Percentiles rank a stretch among this genome's conserved stretches.
phyloP scores from a whole-genome alignment of 1,140 invertebrate species.

The Aporrectodea caliginosa region DNA sequence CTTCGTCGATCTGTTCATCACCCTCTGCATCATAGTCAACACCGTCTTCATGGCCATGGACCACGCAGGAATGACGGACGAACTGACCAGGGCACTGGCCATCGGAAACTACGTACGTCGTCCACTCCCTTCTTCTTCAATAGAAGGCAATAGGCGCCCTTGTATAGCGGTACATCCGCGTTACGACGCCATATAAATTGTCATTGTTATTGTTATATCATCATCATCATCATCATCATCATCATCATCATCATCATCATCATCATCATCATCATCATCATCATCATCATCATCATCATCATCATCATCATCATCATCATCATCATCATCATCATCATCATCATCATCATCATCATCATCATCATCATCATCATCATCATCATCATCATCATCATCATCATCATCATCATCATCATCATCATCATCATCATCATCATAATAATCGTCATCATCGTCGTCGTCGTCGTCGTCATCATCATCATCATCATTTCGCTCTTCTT shows the following conservation, averaged over 20 bases:
- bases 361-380: constrained; percentile 1
- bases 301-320: constrained; percentile 12
- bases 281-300: constrained; percentile 6
- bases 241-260: constrained; percentile 16
- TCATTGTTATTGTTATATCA: not conserved
- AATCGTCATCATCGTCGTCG: too few species aligned
- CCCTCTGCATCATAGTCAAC: constrained; percentile 94
- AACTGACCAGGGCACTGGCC: constrained; percentile 69
- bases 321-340: constrained; percentile 10
- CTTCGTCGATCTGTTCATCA: constrained; percentile 96
- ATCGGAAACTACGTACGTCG: constrained; percentile 89
- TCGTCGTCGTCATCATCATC: too few species aligned
- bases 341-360: constrained; percentile 12
- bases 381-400: constrained; percentile 18
- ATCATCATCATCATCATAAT: too few species aligned
- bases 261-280: constrained; percentile 7
- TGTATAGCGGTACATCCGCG: too few species aligned
- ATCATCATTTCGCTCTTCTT: too few species aligned
- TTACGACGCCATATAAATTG: too few species aligned
- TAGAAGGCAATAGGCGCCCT: too few species aligned
- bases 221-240: constrained; percentile 16
- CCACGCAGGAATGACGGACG: constrained; percentile 77
- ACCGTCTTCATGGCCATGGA: constrained; percentile 97
- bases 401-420: constrained; percentile 15
- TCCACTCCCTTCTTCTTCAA: too few species aligned